Base-by-base conservation (phyloP, 2,797 vertebrate species). In the Poecilia gillii region DNA sequence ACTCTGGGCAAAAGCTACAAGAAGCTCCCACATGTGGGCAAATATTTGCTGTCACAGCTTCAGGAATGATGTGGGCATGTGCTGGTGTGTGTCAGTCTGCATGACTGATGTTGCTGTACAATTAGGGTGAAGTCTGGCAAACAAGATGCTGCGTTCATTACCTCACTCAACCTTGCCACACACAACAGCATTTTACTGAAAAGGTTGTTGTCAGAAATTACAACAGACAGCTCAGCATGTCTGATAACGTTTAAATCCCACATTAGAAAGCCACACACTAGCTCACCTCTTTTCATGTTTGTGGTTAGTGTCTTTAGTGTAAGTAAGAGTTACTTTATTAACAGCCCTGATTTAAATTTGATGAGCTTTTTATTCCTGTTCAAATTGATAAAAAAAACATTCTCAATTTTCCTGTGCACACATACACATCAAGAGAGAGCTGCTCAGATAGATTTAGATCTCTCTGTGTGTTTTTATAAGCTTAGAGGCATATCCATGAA, bases 11-110 rank as follows among this genome's bases (percentile, higher is more conserved):
- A 89, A 89, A 88, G 78, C 87, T 90, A 94, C 94, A 94, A 92
- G 93, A 85, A 91, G 91, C 90, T 90, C 90, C 88, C 89, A 91
- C 91, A 89, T 87, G 87, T 81, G 85, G 87, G 77, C 92, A 94
- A 94, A 95, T 94, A 94, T 94, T 94, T 93, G 91, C 90, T 85
- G 90, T 90, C 89, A 90, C 85, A 89, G 79, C 74, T 70, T 73
- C 86, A 49, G 79, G 68, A 93, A 89, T 81, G 28, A 80, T 83
- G 82, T 82, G 75, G 77, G 78, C 55, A 72, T 75, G 66, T 79
- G 74, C 82, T 78, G 78, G 78, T 82, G 49, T 76, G 78, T 72
- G 45, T 84, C 47, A 68, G 76, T 25, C 86, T 85, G 83, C 76
- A 84, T 81, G 82, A 84, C 84, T 87, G 64, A 90, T 91, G 87